These are phyloP conservation scores for Noctua pronuba DNA, from an alignment of 2,888 invertebrate genomes.

Conservation along the genomic window DNA sequence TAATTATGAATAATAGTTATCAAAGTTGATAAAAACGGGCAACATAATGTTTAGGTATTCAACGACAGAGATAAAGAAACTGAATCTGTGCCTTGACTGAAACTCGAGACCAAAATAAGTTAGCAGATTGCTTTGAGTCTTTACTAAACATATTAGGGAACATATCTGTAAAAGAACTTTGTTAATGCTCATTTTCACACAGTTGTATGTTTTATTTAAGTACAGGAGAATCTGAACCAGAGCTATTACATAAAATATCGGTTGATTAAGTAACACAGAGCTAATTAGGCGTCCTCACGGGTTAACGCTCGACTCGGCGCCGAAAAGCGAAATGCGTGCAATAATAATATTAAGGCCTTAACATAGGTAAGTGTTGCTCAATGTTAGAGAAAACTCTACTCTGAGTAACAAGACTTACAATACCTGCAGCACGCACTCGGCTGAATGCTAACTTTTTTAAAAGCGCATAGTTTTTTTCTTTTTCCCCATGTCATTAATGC, in stretches of 20 bases:
- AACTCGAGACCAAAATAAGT: background rate
- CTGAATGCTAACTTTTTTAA: too few species aligned
- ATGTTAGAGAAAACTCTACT: background rate
- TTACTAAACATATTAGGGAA: background rate
- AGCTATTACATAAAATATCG: too few species aligned
- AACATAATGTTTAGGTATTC: background rate
- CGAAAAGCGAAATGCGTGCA: background rate
- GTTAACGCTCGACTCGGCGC: background rate
- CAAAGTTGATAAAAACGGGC: background rate
- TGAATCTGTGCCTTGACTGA: background rate
- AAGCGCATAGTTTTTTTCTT: too few species aligned
- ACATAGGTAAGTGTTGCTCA: background rate
- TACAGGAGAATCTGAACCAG: background rate
- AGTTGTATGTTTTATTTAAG: background rate
- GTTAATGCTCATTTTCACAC: background rate
- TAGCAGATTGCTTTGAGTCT: background rate
- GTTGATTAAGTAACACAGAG: background rate
- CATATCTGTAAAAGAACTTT: background rate
- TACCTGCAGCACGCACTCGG: too few species aligned
- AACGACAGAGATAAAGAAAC: background rate
- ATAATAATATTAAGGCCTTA: background rate
- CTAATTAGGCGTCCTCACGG: background rate
- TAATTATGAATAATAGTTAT: constrained; percentile 4
- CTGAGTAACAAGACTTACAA: background rate
- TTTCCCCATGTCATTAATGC: too few species aligned